These are phyloP conservation scores for Sinocyclocheilus anshuiensis DNA, from an alignment of 2,113 vertebrate genomes.

Conservation along the genomic window DNA sequence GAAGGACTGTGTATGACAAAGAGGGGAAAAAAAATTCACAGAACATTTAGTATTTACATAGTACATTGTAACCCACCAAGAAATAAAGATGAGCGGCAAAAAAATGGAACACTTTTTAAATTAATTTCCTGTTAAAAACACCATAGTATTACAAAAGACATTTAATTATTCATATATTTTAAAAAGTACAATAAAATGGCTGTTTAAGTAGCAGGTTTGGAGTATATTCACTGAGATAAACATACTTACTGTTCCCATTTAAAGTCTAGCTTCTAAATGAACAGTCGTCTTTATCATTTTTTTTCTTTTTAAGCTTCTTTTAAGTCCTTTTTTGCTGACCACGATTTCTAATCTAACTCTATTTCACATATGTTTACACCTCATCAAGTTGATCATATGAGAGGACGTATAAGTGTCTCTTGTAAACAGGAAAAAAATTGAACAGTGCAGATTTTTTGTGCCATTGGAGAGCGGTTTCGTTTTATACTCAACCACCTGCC, in stretches of 20 bases:
- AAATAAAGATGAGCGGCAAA: slow-evolving; percentile 62
- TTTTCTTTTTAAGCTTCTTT: slow-evolving; percentile 50
- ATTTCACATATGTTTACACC: slow-evolving; percentile 75
- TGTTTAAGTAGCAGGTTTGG: slow-evolving; percentile 83
- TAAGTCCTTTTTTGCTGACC: slow-evolving; percentile 62
- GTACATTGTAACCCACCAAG: slow-evolving; percentile 54
- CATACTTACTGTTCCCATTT: slow-evolving; percentile 86
- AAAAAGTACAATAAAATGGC: slow-evolving; percentile 80
- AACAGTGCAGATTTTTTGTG: slow-evolving; percentile 97
- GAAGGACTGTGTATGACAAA: slow-evolving; percentile 91
- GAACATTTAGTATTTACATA: slow-evolving; percentile 67
- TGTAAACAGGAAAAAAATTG: slow-evolving; percentile 98
- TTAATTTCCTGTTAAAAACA: slow-evolving; percentile 91
- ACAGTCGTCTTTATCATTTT: slow-evolving; percentile 72
- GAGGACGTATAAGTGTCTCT: slow-evolving; percentile 91
- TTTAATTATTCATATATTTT: slow-evolving; percentile 77
- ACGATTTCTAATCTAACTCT: slow-evolving; percentile 17
- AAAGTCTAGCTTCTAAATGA: slow-evolving; percentile 74
- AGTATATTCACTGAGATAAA: slow-evolving; percentile 85
- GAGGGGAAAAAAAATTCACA: slow-evolving; percentile 65
- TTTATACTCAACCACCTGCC: slow-evolving; percentile 99
- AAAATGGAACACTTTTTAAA: slow-evolving; percentile 86
- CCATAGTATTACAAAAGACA: slow-evolving; percentile 80
- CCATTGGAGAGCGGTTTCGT: slow-evolving; percentile 87
- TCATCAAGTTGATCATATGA: slow-evolving; percentile 81